phyloP scores from a whole-genome alignment of 2,888 invertebrate species.

The Eristalinus sepulchralis region DNA sequence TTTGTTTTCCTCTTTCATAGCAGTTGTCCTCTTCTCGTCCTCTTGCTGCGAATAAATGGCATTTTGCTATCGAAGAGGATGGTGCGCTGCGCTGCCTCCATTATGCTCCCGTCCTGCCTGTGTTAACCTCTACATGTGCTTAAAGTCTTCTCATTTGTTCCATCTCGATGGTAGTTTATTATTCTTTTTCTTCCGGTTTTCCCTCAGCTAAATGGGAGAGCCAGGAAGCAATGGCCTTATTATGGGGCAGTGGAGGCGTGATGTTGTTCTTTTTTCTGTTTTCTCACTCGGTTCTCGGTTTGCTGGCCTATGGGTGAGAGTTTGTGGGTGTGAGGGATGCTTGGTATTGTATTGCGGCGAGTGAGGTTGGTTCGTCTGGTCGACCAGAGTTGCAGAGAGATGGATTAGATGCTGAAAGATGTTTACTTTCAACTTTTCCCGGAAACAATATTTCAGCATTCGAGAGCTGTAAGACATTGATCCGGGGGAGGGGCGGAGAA shows the following conservation, averaged over 20 bases:
- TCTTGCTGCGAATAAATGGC: slow-evolving; percentile 43
- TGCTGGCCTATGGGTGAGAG: neutral
- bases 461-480: neutral
- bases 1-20: neutral
- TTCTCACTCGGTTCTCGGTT: neutral
- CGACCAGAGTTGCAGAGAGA: neutral
- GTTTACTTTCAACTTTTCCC: neutral
- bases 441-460: neutral
- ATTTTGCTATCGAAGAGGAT: slow-evolving; percentile 20
- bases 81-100: slow-evolving; percentile 31
- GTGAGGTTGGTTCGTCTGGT: slow-evolving; percentile 13
- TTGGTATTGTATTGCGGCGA: slow-evolving; percentile 21
- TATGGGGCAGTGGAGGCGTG: slow-evolving; percentile 9
- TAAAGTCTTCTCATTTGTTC: slow-evolving; percentile 59
- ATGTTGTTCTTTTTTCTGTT: slow-evolving; percentile 3
- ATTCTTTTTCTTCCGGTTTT: slow-evolving; percentile 8
- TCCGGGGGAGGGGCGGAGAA: neutral
- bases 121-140: slow-evolving; percentile 63
- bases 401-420: neutral
- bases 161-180: slow-evolving; percentile 62
- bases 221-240: slow-evolving; percentile 62
- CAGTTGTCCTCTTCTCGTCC: neutral
- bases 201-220: slow-evolving; percentile 4
- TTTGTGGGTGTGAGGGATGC: neutral
- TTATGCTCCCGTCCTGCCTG: slow-evolving; percentile 21